Evolutionary conservation across 37 sponge, comb jelly and placozoan genomes (phyloP).

Genomic region (Sycon ciliatum): DNA sequence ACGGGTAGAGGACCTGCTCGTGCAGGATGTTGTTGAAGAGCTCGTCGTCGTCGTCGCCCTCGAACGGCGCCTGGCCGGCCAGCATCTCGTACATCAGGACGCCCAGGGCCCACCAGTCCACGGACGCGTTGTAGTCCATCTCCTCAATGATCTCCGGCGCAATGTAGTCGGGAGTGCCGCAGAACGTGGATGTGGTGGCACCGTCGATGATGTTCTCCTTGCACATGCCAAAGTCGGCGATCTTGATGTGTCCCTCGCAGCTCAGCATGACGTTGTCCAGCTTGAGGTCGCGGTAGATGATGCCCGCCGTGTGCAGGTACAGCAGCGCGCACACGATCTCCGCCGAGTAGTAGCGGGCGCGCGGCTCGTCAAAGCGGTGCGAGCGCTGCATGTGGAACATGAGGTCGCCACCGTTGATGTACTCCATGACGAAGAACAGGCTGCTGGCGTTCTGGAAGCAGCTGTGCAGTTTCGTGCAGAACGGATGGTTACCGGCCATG

Average conservation of each 20-base stretch:
- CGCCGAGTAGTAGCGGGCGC: not conserved
- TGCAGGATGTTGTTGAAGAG: constrained; percentile 75
- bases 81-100: constrained; percentile 87
- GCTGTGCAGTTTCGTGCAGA: constrained; percentile 74
- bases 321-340: constrained; percentile 77
- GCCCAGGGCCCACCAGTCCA: constrained; percentile 93
- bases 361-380: not conserved
- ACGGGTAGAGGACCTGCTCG: constrained; percentile 47
- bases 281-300: constrained; percentile 86
- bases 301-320: constrained; percentile 66
- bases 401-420: constrained; percentile 90
- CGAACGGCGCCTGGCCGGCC: constrained; percentile 81
- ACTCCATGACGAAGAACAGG: constrained; percentile 97
- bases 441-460: constrained; percentile 91
- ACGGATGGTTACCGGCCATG: constrained; percentile 53
- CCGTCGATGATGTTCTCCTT: constrained; percentile 59
- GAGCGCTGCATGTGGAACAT: constrained; percentile 89
- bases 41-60: constrained; percentile 89
- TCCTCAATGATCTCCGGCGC: constrained; percentile 59
- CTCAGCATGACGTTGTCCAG: constrained; percentile 85
- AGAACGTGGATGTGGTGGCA: constrained; percentile 67
- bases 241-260: constrained; percentile 66
- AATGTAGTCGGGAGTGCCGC: constrained; percentile 98
- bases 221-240: constrained; percentile 99
- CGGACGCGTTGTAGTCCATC: constrained; percentile 65